Base-by-base conservation (phyloP, 2,888 invertebrate species). In the Drosophila paracracens region DNA sequence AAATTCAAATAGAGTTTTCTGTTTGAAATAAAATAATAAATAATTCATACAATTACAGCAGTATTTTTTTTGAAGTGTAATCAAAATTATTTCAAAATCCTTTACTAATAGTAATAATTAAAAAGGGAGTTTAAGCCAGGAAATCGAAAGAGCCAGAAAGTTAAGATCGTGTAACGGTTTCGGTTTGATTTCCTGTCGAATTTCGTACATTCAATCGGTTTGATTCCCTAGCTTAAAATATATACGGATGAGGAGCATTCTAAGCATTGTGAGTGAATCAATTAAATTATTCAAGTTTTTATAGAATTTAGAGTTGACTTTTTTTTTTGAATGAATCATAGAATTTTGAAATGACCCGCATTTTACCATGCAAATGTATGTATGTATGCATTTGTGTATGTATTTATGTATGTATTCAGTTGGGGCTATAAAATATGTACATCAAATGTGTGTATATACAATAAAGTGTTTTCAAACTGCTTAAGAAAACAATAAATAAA, bases 261-360 rank as follows among this genome's bases (percentile, higher is more conserved):
- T 11, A n/a, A n/a, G 10, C 40, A n/a, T 11, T n/a, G n/a, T 4
- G 40, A 46, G 13, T 7, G 1, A 46, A 13, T 21, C 7, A 46
- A 7, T 7, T 21, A 7, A 13, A 13, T 4, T 13, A 21, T 13
- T 25, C 7, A 46, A 16, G 21, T 16, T 25, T 25, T 4, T 5
- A 7, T 4, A 50, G 18, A 27, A 48, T 8, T 18, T 25, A 18
- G 27, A 27, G 8, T 18, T 46, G n/a, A 21, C 7, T 16, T 40
- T 27, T 48, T 16, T 48, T 1, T n/a, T 29, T 27, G 33, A 33
- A 18, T 38, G 3, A 18, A n/a, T 11, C 31, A 38, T 31, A 2
- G 33, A 27, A 36, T 36, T 31, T 53, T 31, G 16, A 61, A 62
- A 54, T 35, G 58, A 62, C 36, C 48, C 50, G 70, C 62, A 54